Base-by-base conservation (phyloP, 2,888 invertebrate species). In the Eumacrocentrus americanus region DNA sequence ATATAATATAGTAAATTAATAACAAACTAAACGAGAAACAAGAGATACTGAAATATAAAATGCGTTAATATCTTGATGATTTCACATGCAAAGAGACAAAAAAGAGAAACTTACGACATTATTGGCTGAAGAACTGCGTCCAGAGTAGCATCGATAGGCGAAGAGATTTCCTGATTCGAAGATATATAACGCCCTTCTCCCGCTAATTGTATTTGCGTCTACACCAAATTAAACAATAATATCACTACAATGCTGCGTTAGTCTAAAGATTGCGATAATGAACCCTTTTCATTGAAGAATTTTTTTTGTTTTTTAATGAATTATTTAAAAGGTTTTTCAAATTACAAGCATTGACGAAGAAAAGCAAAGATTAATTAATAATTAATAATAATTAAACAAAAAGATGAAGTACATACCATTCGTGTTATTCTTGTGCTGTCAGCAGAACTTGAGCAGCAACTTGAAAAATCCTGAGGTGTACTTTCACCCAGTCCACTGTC, bases 401-500 rank as follows among this genome's bases (percentile, higher is more conserved):
- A n/a, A n/a, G n/a, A n/a, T n/a, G n/a, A n/a, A n/a, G n/a, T n/a
- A n/a, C 80, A 73, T 81, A 81, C 80, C 67, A 72, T 68, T 67
- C 77, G 78, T 55, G 75, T 74, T 61, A 75, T 76, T 58, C 78
- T 79, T 65, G 77, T 73, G 71, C 80, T 80, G 71, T 80, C 80
- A 64, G 79, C 80, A 42, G 80, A 80, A 65, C 80, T 81, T 64
- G 80, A 81, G 68, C 80, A 79, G 70, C 80, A 80, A 67, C 80
- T 80, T 70, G 80, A 81, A 70, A 80, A 79, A 69, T 81, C 80
- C 70, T 80, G 80, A 22, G 80, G 77, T 60, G 80, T 81, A 67
- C 80, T 81, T 68, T 81, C 80, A 53, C 80, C 80, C 60, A 81
- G 74, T 62, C 80, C 80, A 63, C 80, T 80, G 73, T 80, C 80